Evolutionary conservation across 2,797 vertebrate species (phyloP).

Genomic region (Sciaenops ocellatus): DNA sequence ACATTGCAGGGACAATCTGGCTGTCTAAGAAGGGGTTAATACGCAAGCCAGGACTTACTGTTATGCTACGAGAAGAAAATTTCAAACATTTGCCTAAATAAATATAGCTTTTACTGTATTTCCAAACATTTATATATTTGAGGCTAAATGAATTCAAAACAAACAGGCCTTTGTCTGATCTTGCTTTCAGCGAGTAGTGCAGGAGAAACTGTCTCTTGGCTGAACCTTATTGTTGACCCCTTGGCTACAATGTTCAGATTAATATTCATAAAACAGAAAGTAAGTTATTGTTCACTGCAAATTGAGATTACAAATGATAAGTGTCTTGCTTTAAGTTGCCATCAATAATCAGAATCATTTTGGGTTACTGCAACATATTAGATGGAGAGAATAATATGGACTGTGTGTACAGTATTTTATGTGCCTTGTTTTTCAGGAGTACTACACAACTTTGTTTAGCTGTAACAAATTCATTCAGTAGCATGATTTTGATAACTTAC

Average conservation of each 20-base stretch:
- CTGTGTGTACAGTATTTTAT: constrained; percentile 26
- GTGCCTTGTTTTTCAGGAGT: constrained; percentile 45
- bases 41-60: neutral
- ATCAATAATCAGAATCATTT: neutral
- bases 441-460: constrained; percentile 24
- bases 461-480: constrained; percentile 20
- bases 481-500: constrained; percentile 39
- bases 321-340: neutral
- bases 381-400: constrained; percentile 2
- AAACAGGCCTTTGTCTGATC: neutral
- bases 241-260: neutral
- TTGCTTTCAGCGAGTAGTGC: neutral
- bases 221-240: neutral
- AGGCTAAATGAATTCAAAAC: neutral
- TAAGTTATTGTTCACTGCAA: neutral
- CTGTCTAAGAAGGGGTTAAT: neutral
- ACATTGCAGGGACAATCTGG: neutral
- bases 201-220: neutral
- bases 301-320: neutral
- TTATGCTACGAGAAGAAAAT: neutral
- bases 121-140: neutral
- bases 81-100: neutral
- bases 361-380: neutral
- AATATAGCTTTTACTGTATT: neutral
- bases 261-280: neutral